A percentile compares a stretch with the other conserved stretches of the same genome.
Conservation (phyloP, 2,888 invertebrate species). For the Drosophila barbarae region DNA sequence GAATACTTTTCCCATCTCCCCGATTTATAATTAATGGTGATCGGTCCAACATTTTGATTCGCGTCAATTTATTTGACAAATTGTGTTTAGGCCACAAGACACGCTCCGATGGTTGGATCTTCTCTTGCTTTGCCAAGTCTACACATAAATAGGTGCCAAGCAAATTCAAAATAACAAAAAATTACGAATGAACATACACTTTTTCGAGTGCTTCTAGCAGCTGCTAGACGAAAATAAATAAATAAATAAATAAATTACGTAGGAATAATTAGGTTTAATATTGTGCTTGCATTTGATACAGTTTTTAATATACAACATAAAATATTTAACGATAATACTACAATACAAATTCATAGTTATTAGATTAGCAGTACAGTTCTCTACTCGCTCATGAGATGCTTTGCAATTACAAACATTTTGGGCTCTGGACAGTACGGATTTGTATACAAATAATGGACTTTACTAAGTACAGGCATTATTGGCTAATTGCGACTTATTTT, state of each 20-base stretch:
- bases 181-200: not conserved
- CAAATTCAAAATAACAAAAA: constrained; percentile 16
- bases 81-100: constrained; percentile 32
- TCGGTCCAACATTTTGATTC: constrained; percentile 44
- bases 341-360: constrained; percentile 51
- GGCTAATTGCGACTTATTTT: constrained; percentile 23
- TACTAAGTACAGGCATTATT: constrained; percentile 51
- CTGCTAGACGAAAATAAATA: constrained; percentile 32
- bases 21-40: constrained; percentile 55
- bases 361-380: constrained; percentile 25
- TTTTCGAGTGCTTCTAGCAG: constrained; percentile 24
- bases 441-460: constrained; percentile 15
- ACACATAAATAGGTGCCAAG: constrained; percentile 17
- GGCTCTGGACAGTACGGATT: constrained; percentile 32
- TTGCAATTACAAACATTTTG: constrained; percentile 23
- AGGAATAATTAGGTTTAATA: constrained; percentile 7
- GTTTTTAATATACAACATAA: constrained; percentile 12
- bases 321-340: constrained; percentile 48
- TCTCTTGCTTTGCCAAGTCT: constrained; percentile 18
- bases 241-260: constrained; percentile 18
- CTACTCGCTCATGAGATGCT: constrained; percentile 29
- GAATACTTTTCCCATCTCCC: constrained; percentile 27
- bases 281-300: constrained; percentile 28
- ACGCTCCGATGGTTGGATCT: constrained; percentile 36
- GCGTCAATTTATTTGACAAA: constrained; percentile 56